Evolutionary conservation across 2,797 vertebrate species (phyloP).

Genomic region (Orientallactaga sibirica): DNA sequence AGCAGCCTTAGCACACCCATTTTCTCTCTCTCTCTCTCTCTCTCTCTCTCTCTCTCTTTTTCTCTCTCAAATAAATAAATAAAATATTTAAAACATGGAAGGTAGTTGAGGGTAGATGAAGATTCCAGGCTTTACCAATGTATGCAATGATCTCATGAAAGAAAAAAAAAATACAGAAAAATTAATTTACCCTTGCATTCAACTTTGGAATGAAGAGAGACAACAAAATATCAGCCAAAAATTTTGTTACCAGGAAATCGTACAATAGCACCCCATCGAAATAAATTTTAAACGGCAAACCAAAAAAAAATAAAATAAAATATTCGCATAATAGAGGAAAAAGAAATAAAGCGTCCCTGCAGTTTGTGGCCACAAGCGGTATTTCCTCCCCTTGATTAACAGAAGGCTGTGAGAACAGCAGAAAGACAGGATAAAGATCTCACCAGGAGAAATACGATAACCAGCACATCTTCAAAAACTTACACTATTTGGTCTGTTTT

Average conservation of each 20-base stretch:
- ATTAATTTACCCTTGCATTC: not conserved
- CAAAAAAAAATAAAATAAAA: not conserved
- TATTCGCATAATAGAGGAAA: conserved; percentile 52
- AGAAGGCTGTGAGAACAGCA: conserved; percentile 49
- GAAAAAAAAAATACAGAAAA: conserved; percentile 27
- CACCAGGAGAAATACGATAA: conserved; percentile 1
- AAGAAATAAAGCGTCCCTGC: not conserved
- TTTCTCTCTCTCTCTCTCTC: no score
- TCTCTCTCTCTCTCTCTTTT: no score
- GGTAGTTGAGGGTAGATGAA: not conserved
- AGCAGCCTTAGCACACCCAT: no score
- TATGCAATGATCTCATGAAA: conserved; percentile 5
- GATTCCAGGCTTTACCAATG: conserved; percentile 11
- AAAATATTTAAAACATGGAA: not conserved
- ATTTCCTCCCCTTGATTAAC: conserved; percentile 30
- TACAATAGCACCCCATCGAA: not conserved
- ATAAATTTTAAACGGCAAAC: not conserved
- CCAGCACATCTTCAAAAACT: conserved; percentile 64
- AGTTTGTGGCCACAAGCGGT: conserved; percentile 21
- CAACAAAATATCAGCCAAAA: not conserved
- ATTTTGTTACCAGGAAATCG: conserved; percentile 21
- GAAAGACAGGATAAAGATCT: conserved; percentile 38
- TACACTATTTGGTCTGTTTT: conserved; percentile 74
- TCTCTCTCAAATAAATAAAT: no score
- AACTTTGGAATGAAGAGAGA: conserved; percentile 28